Evolutionary conservation across 1,140 invertebrate genomes (phyloP), one percentile per base, ranked within the genome.

Genomic region (Acromyrmex heyeri): DNA sequence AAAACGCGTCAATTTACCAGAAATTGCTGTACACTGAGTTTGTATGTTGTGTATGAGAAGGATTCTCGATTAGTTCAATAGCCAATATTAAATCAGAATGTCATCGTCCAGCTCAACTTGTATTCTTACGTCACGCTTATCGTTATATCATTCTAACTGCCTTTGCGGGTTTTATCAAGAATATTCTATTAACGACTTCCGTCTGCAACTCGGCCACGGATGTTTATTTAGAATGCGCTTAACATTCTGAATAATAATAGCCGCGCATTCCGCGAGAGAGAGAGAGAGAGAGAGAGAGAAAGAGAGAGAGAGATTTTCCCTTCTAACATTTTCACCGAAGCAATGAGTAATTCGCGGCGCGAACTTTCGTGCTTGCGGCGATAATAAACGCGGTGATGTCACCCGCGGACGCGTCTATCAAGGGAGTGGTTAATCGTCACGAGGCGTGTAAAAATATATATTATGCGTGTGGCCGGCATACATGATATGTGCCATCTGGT

Each of bases 361-460:
- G 75, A 78, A 48, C 59, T 78, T 85, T 85, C 70, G 73, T 48
- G 73, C 73, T 85, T 85, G 14, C 18, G 30, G 30, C 21, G 73
- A 65, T 65, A 57, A 65, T 85, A 85, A 75, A 78, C 61, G 48
- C 50, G 75, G 7, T 86, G 85, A 86, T 86, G 85, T 86, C 85
- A 86, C 44, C 55, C 65, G 64, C 44, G 34, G 55, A 65, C 7
- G 61, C 62, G 48, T 73, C 27, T 59, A 30, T 16, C 18, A n/a
- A 38, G 34, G 77, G 65, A 38, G 65, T 62, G 65, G 65, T 62
- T 86, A 83, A 82, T 82, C 65, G 57, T 48, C 21, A 83, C 48
- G 30, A 62, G 30, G 78, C 48, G 77, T 50, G 57, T 62, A 82
- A 86, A 86, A 86, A 86, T 86, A 86, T 83, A 72, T 79, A 82